A percentile compares a stretch with the other conserved stretches of the same genome.
Conservation (phyloP, 2,888 invertebrate species). For the Neria commutata region DNA sequence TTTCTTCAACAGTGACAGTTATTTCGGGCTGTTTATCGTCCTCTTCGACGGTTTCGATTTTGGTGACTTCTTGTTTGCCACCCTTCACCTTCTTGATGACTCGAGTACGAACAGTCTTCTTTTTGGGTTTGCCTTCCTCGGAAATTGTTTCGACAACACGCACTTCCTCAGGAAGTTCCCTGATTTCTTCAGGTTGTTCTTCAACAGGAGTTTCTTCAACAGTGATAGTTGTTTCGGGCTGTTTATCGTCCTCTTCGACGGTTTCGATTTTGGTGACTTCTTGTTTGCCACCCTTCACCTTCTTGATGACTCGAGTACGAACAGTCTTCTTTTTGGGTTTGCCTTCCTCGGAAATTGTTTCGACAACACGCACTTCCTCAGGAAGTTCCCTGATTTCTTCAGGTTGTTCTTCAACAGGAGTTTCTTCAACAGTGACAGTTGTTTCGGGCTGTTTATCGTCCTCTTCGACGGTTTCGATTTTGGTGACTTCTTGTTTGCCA, state of each 20-base stretch:
- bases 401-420: conserved; percentile 23
- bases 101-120: not conserved
- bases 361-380: conserved; percentile 50
- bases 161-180: not conserved
- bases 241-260: conserved; percentile 45
- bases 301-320: conserved; percentile 56
- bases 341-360: conserved; percentile 44
- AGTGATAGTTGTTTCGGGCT: conserved; percentile 47
- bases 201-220: conserved; percentile 20
- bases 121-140: not conserved
- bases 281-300: conserved; percentile 50
- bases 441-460: conserved; percentile 44
- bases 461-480: conserved; percentile 51
- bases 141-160: not conserved
- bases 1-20: not conserved
- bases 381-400: conserved; percentile 28
- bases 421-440: conserved; percentile 39
- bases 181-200: not conserved
- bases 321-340: conserved; percentile 38
- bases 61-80: conserved; percentile 1
- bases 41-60: conserved; percentile 1
- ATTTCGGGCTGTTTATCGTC: not conserved
- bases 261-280: conserved; percentile 50
- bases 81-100: not conserved
- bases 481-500: conserved; percentile 46